Evolutionary conservation across 64 coral and sea anemone genomes (phyloP), one percentile per base, ranked within the genome.

Genomic region (Porites australiensis): DNA sequence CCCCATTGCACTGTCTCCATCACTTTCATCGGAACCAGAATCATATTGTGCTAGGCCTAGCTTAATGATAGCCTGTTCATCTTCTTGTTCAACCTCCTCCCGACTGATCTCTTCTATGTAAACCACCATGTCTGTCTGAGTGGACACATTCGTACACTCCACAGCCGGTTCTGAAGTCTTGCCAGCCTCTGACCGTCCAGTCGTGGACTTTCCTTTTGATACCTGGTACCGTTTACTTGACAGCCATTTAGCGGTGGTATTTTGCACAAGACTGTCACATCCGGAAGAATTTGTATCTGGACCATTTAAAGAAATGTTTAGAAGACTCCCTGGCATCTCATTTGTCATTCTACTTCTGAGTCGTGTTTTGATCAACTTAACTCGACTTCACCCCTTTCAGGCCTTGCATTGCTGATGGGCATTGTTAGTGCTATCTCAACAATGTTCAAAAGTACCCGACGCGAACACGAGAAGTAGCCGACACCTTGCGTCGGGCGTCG

Each of bases 231-330:
- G 46, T 76, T 51, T 76, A 3, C 45, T 46, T 46, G 13, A 76
- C 12, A 76, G 48, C 73, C 48, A 76, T 76, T 76, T 76, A 1
- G 44, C 46, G 51, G 73, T 76, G 73, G 46, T 76, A 45, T 50
- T 76, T 37, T 76, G 50, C 45, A 76, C 73, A 1, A 76, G 73
- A 37, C 6, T 76, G 73, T 76, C 73, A 76, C 45, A 76, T 76
- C 51, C 46, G 11, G 5, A 14, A 14, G 27, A 72, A 72, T 72
- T 72, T 37, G 27, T 37, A 11, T 72, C 70, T 72, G 70, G 70
- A 44, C 70, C 70, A 72, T 72, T 72, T 6, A 72, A 6, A 11
- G 70, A 37, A 19, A 72, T 72, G 14, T 72, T 72, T 8, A 72
- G 4, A 72, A 72, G n/a, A n/a, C 13, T 12, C 21, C 10, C 70